phyloP scores from a whole-genome alignment of 2,113 vertebrate species.

The Gnathonemus echidnorhynchus region DNA sequence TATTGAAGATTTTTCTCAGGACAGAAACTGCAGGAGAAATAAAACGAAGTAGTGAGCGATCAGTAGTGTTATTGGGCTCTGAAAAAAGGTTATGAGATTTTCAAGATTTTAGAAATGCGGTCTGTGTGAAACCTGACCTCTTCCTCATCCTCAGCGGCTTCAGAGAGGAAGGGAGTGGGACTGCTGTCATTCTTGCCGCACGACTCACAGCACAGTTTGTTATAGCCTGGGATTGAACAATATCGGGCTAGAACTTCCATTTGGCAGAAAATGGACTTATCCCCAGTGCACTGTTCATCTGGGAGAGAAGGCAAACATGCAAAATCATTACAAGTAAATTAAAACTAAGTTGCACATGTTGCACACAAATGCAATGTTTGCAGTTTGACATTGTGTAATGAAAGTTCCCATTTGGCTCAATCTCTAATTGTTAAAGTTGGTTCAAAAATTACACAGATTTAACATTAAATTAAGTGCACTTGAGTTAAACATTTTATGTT shows the following conservation, averaged over 20 bases:
- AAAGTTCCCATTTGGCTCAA: not conserved
- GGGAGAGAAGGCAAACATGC: conserved; percentile 49
- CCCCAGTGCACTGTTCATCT: conserved; percentile 80
- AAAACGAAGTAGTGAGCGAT: not conserved
- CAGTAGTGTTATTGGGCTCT: conserved; percentile 38
- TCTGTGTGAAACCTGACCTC: conserved; percentile 53
- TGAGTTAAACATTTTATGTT: not conserved
- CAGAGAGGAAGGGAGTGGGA: conserved; percentile 50
- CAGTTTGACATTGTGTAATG: not conserved
- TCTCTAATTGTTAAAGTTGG: not conserved
- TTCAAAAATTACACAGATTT: not conserved
- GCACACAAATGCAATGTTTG: not conserved
- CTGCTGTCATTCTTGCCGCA: conserved; percentile 68
- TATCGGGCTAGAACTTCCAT: conserved; percentile 83
- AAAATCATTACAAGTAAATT: conserved; percentile 87
- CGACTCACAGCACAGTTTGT: conserved; percentile 86
- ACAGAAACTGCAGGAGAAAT: not conserved
- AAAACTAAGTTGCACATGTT: not conserved
- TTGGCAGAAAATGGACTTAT: conserved; percentile 89
- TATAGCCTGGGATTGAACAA: conserved; percentile 84
- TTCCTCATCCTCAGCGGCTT: conserved; percentile 57
- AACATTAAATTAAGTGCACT: not conserved
- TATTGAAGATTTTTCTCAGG: not conserved
- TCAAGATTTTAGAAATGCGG: conserved; percentile 40
- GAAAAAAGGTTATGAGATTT: conserved; percentile 40